Conservation (phyloP, 1,140 invertebrate species). For the Drosophila watanabei region DNA sequence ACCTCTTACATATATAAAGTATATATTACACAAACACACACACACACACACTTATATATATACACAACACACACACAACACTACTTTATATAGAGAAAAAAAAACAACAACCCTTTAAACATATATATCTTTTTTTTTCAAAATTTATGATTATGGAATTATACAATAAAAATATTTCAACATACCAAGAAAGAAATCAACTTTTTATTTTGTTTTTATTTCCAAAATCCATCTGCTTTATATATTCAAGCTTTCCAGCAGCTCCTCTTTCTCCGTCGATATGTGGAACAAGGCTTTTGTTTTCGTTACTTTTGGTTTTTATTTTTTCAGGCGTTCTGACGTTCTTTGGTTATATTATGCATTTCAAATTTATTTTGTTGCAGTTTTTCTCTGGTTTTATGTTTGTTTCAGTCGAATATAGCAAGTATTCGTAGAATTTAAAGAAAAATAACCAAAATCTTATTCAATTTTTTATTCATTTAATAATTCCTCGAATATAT, state of each 20-base stretch:
- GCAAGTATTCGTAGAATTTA: not conserved
- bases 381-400: not conserved
- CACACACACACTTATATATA: constrained; percentile 14
- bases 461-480: not conserved
- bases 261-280: not conserved
- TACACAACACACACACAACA: constrained; percentile 28
- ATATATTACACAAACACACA: constrained; percentile 44
- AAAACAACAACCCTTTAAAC: constrained; percentile 53
- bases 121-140: constrained; percentile 61
- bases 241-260: constrained; percentile 12
- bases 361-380: not conserved
- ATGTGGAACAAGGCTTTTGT: not conserved
- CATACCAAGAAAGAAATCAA: constrained; percentile 69
- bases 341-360: not conserved
- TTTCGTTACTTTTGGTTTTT: constrained; percentile 5
- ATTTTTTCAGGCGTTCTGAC: constrained; percentile 4
- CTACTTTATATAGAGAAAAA: constrained; percentile 44
- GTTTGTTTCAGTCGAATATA: not conserved
- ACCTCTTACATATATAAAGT: constrained; percentile 57
- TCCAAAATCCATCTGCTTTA: constrained; percentile 2
- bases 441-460: not conserved
- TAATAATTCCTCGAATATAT: not conserved
- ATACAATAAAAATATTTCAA: constrained; percentile 80
- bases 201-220: constrained; percentile 54
- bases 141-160: constrained; percentile 77